Conservation (phyloP, 2,888 invertebrate genomes). For the Griposia aprilina region DNA sequence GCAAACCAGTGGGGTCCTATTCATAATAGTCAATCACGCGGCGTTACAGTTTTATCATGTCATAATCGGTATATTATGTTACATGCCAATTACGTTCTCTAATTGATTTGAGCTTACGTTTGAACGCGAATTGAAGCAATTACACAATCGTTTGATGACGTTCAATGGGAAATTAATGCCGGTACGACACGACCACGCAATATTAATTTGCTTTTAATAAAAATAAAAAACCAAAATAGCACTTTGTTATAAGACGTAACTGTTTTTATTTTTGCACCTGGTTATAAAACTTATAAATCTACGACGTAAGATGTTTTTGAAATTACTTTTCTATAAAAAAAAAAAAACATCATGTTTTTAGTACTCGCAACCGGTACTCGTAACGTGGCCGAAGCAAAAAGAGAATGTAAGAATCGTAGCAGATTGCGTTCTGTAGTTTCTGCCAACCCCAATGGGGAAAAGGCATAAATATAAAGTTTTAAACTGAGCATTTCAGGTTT, state of each 20-base stretch:
- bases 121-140: conserved; percentile 42
- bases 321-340: neutral
- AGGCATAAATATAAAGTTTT: neutral
- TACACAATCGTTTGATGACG: conserved; percentile 38
- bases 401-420: neutral
- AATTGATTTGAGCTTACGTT: conserved; percentile 38
- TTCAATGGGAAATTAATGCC: conserved; percentile 34
- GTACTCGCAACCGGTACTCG: neutral
- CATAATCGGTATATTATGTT: conserved; percentile 22
- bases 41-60: conserved; percentile 22
- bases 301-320: neutral
- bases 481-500: conserved; percentile 7
- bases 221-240: neutral
- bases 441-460: neutral
- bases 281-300: conserved; percentile 5
- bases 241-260: neutral
- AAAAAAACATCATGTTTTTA: neutral
- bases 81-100: conserved; percentile 36
- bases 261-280: neutral
- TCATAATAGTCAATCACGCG: conserved; percentile 8
- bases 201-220: conserved; percentile 2
- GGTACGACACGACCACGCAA: conserved; percentile 14
- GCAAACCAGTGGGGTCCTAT: neutral
- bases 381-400: neutral
- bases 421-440: neutral